Conservation (phyloP, 1,140 invertebrate species). For the Ceratina japonica region DNA sequence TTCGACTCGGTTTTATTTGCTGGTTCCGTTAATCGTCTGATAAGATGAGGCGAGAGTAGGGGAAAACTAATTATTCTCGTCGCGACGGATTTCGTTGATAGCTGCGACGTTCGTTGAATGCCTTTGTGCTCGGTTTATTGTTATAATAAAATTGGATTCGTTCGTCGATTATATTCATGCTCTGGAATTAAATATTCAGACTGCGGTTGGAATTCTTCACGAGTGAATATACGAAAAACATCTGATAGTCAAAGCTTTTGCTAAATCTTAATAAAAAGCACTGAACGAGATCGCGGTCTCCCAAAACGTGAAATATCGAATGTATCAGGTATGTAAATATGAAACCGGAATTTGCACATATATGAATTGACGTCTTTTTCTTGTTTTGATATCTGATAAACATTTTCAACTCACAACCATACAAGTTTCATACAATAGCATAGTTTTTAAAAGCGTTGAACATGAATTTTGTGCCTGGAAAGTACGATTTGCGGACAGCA, state of each 20-base stretch:
- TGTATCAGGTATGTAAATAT: not conserved
- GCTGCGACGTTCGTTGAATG: slow-evolving; percentile 7
- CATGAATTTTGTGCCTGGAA: no score
- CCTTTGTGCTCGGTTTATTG: not conserved
- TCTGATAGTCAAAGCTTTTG: not conserved
- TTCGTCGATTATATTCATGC: not conserved
- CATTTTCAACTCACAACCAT: no score
- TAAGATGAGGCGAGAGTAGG: not conserved
- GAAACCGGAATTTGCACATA: no score
- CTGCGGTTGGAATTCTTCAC: not conserved
- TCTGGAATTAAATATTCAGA: not conserved
- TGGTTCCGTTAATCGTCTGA: slow-evolving; percentile 3
- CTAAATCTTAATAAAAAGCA: no score
- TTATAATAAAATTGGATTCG: not conserved
- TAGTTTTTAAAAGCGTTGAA: no score
- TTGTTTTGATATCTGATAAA: no score
- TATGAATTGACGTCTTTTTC: no score
- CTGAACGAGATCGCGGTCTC: no score
- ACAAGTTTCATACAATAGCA: no score
- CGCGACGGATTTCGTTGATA: slow-evolving; percentile 20
- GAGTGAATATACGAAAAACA: not conserved
- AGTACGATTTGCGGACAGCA: no score
- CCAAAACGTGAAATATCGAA: not conserved
- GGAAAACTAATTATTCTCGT: slow-evolving; percentile 6
- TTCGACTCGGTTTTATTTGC: slow-evolving; percentile 16